phyloP scores from a whole-genome alignment of 2,888 invertebrate genomes.

The Hyalella azteca region DNA sequence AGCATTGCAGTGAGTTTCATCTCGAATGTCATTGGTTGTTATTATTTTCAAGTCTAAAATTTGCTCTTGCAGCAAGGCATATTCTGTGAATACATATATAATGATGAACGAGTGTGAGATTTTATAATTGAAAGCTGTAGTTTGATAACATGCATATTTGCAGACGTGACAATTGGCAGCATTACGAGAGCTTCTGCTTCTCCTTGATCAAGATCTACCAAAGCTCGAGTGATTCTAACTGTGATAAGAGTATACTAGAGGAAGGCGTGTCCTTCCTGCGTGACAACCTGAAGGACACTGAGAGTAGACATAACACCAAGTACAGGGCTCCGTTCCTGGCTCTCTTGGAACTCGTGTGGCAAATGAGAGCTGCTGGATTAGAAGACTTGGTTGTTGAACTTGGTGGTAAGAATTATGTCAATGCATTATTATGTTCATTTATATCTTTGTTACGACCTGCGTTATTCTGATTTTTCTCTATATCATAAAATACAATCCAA shows the following conservation, averaged over 20 bases:
- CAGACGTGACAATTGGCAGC: constrained; percentile 57
- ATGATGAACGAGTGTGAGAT: no score
- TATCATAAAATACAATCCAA: no score
- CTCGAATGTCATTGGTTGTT: no score
- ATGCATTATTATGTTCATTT: no score
- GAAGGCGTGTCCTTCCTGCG: constrained; percentile 30
- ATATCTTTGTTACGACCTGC: no score
- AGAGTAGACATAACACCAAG: constrained; percentile 3
- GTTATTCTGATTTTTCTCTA: no score
- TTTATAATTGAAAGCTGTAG: not conserved
- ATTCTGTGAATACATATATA: no score
- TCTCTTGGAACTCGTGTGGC: constrained; percentile 49
- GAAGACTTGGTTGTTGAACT: constrained; percentile 27
- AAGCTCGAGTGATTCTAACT: not conserved
- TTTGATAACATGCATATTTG: not conserved
- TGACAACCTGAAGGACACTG: constrained; percentile 23
- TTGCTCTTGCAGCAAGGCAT: no score
- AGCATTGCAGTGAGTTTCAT: constrained; percentile 71
- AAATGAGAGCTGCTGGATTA: constrained; percentile 39
- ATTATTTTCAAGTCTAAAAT: no score
- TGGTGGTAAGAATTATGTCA: constrained; percentile 45
- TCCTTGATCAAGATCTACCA: not conserved
- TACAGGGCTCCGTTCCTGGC: constrained; percentile 49
- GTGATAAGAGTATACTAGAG: not conserved
- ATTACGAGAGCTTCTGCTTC: constrained; percentile 48